Percentiles rank a stretch among this genome's conserved stretches.
phyloP scores from a whole-genome alignment of 2,113 vertebrate species.

The Australoheros scitulus region DNA sequence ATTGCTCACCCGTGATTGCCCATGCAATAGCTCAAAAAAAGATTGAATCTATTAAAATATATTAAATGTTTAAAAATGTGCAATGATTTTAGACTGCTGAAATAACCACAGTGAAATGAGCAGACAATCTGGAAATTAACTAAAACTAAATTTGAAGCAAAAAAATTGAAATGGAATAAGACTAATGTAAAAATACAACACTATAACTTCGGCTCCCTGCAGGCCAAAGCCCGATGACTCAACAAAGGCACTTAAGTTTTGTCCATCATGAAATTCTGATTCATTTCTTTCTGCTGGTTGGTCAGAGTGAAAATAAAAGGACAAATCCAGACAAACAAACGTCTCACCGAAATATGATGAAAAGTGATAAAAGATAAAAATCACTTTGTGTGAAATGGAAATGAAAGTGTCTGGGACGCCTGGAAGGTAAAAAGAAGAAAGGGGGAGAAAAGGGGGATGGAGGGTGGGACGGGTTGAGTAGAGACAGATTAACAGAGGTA shows the following conservation, averaged over 20 bases:
- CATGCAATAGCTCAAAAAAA: background rate
- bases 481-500: conserved; percentile 69
- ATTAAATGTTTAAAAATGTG: background rate
- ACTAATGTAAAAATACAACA: background rate
- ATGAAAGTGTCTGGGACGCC: conserved; percentile 54
- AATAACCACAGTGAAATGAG: background rate
- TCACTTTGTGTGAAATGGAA: conserved; percentile 62
- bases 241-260: background rate
- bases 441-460: background rate
- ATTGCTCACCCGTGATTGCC: background rate
- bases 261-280: background rate
- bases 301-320: background rate
- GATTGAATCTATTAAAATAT: background rate
- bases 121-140: background rate
- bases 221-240: background rate
- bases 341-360: conserved; percentile 30
- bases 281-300: background rate
- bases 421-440: background rate
- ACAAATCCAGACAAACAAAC: conserved; percentile 11
- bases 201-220: background rate
- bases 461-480: conserved; percentile 28
- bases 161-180: background rate
- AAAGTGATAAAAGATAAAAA: conserved; percentile 44
- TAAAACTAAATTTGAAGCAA: background rate
- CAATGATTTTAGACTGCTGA: background rate